phyloP scores from a whole-genome alignment of 2,113 vertebrate genomes.

The Sebastes schlegelii region DNA sequence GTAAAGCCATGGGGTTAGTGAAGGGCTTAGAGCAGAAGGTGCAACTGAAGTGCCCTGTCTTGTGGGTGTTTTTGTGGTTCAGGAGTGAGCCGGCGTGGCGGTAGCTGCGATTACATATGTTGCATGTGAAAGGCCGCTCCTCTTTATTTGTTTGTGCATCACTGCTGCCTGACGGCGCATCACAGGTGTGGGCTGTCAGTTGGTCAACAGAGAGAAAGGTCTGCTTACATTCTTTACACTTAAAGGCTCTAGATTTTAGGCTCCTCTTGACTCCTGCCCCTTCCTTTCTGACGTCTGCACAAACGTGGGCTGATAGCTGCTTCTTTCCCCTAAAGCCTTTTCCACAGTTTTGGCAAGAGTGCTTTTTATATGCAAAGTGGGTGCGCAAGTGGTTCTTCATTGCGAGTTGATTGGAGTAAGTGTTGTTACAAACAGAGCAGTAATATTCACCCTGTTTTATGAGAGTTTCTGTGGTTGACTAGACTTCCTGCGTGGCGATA shows the following conservation, averaged over 20 bases:
- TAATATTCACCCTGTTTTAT: constrained; percentile 91
- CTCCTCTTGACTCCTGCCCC: constrained; percentile 34
- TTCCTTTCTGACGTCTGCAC: constrained; percentile 74
- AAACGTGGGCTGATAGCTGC: constrained; percentile 85
- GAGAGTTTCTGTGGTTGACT: constrained; percentile 92
- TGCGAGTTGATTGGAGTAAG: constrained; percentile 90
- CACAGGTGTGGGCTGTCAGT: constrained; percentile 72
- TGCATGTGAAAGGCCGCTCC: constrained; percentile 81
- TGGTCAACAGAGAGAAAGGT: constrained; percentile 70
- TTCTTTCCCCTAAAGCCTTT: constrained; percentile 89
- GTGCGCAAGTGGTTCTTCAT: constrained; percentile 92
- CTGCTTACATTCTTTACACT: constrained; percentile 76
- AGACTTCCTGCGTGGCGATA: constrained; percentile 92
- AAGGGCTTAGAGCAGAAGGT: constrained; percentile 86
- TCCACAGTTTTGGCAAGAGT: constrained; percentile 86
- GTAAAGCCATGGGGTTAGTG: constrained; percentile 84
- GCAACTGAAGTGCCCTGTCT: constrained; percentile 85
- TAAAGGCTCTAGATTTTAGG: constrained; percentile 58
- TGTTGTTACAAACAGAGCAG: constrained; percentile 89
- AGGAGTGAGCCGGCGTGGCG: constrained; percentile 84
- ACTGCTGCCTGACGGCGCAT: constrained; percentile 21
- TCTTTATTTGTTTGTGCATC: constrained; percentile 65
- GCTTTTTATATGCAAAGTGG: constrained; percentile 87
- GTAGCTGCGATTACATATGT: constrained; percentile 84
- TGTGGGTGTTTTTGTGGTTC: constrained; percentile 86